A percentile compares a stretch with the other conserved stretches of the same genome.
Evolutionary conservation across 2,888 invertebrate genomes (phyloP).

Genomic region (Philaethria dido): DNA sequence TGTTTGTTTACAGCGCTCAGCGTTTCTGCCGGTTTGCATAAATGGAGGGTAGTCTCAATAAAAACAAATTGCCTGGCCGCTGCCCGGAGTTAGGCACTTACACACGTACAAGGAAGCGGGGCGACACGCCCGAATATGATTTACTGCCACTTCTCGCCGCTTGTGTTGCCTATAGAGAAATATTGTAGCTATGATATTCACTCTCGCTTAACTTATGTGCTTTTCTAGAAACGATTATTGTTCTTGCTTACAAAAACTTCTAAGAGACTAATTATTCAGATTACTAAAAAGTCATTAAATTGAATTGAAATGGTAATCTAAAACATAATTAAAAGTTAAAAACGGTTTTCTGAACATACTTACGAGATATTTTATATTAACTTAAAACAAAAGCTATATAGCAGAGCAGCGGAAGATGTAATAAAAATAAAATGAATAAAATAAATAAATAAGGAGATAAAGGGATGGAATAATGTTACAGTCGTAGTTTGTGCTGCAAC

Average conservation of each 20-base stretch:
- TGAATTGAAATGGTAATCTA: not conserved
- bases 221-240: not conserved
- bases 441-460: slow-evolving; percentile 58
- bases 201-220: slow-evolving; percentile 25
- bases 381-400: slow-evolving; percentile 11
- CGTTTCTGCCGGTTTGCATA: slow-evolving; percentile 81
- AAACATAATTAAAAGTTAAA: not conserved
- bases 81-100: slow-evolving; percentile 75
- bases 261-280: not conserved
- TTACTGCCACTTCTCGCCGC: slow-evolving; percentile 65
- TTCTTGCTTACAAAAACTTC: slow-evolving; percentile 1
- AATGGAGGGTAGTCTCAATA: slow-evolving; percentile 82
- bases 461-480: slow-evolving; percentile 63
- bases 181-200: slow-evolving; percentile 40
- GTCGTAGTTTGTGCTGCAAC: slow-evolving; percentile 52
- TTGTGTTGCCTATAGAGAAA: slow-evolving; percentile 42
- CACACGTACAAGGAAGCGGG: slow-evolving; percentile 79
- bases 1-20: slow-evolving; percentile 80
- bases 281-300: not conserved
- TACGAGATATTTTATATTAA: slow-evolving; percentile 4
- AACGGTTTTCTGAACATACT: not conserved
- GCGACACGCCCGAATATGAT: slow-evolving; percentile 75
- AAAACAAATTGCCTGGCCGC: slow-evolving; percentile 81
- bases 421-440: slow-evolving; percentile 41
- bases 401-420: slow-evolving; percentile 21